These are phyloP conservation scores for Eremophila alpestris DNA, from an alignment of 2,797 vertebrate species.

Conservation along the genomic window DNA sequence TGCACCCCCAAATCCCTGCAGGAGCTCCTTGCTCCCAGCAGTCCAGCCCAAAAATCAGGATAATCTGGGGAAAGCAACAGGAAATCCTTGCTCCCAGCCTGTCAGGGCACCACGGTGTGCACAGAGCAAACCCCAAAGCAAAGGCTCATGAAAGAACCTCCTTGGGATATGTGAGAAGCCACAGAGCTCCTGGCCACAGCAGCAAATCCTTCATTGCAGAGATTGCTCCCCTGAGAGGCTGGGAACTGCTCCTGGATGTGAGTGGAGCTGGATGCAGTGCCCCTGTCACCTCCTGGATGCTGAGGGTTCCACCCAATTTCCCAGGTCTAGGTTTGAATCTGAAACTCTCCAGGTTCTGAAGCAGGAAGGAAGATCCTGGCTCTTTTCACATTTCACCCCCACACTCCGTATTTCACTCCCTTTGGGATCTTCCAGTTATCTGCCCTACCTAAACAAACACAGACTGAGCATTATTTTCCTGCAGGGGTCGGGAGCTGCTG, in stretches of 20 bases:
- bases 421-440: background rate
- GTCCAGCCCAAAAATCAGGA: background rate
- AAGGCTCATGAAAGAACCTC: background rate
- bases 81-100: background rate
- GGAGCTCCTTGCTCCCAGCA: background rate
- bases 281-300: background rate
- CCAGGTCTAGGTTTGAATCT: background rate
- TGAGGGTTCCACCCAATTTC: accelerated
- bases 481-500: conserved; percentile 2
- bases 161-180: background rate
- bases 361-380: background rate
- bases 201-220: background rate
- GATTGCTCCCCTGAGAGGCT: background rate
- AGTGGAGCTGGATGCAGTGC: background rate
- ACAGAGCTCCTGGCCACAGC: background rate
- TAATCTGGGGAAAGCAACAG: background rate
- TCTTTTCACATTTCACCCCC: background rate
- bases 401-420: background rate
- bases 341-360: background rate
- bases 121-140: background rate
- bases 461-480: conserved; percentile 26
- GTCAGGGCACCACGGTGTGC: accelerated
- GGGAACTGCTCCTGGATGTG: background rate
- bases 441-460: conserved; percentile 9
- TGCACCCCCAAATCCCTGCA: background rate